A percentile compares a stretch with the other conserved stretches of the same genome.
phyloP scores from a whole-genome alignment of 2,888 invertebrate species.

The Acrobasis consociella region DNA sequence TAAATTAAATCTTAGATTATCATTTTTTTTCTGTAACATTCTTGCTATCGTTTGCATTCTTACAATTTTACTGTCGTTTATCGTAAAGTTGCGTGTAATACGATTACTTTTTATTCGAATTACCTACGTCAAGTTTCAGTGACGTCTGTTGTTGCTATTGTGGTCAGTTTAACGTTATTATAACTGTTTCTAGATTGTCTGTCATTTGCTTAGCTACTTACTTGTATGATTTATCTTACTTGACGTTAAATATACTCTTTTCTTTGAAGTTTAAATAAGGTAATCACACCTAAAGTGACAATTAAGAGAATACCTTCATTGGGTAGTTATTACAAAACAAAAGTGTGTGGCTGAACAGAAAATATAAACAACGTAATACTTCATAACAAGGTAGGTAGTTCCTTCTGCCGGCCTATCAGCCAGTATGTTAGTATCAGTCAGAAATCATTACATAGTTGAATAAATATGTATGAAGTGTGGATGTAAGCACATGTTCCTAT shows the following conservation, averaged over 20 bases:
- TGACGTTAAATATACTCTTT: background rate
- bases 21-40: background rate
- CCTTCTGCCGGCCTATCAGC: slow-evolving; percentile 1
- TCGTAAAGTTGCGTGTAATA: slow-evolving; percentile 13
- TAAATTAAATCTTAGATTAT: background rate
- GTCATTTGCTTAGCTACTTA: background rate
- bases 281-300: slow-evolving; percentile 7
- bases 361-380: slow-evolving; percentile 19
- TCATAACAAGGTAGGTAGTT: background rate
- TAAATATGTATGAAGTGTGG: slow-evolving; percentile 1
- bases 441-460: slow-evolving; percentile 10
- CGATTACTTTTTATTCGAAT: slow-evolving; percentile 12
- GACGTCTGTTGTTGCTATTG: slow-evolving; percentile 16
- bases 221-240: slow-evolving; percentile 12
- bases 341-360: slow-evolving; percentile 8
- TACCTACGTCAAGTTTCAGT: background rate
- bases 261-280: background rate
- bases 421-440: background rate
- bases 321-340: slow-evolving; percentile 12
- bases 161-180: slow-evolving; percentile 17
- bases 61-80: slow-evolving; percentile 2
- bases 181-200: slow-evolving; percentile 13
- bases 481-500: slow-evolving; percentile 10
- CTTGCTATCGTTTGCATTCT: slow-evolving; percentile 10
- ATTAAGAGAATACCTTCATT: slow-evolving; percentile 5